phyloP scores from a whole-genome alignment of 2,888 invertebrate species.

The Lepetodrilus schrolli region DNA sequence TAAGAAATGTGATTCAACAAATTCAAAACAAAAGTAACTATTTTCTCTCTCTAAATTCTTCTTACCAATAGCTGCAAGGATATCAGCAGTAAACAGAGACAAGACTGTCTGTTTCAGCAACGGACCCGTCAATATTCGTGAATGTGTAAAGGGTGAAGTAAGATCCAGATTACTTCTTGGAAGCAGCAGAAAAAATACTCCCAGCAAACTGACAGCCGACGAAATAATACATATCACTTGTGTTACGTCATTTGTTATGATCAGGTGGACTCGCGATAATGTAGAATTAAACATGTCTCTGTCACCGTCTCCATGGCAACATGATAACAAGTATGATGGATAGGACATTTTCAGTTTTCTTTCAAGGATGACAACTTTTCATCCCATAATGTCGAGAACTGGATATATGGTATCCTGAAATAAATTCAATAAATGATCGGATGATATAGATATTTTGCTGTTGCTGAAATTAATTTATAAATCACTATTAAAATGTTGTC shows the following conservation, averaged over 20 bases:
- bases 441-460: no score
- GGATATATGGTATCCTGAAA: no score
- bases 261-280: conserved; percentile 10
- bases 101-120: background rate
- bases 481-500: no score
- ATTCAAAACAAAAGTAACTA: no score
- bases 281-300: background rate
- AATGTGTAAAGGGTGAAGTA: background rate
- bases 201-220: conserved; percentile 31
- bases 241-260: conserved; percentile 2
- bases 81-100: background rate
- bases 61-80: background rate
- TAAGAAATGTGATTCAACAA: background rate
- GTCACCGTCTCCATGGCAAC: conserved; percentile 13
- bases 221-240: conserved; percentile 18
- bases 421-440: no score
- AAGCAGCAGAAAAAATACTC: conserved; percentile 39
- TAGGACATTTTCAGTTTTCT: conserved; percentile 27
- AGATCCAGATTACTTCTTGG: conserved; percentile 32
- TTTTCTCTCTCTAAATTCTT: background rate
- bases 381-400: no score
- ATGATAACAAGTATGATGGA: conserved; percentile 15
- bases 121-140: conserved; percentile 13
- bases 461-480: no score
- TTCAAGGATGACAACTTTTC: no score